Conservation (phyloP, 2,797 vertebrate species). For the Sparus aurata region DNA sequence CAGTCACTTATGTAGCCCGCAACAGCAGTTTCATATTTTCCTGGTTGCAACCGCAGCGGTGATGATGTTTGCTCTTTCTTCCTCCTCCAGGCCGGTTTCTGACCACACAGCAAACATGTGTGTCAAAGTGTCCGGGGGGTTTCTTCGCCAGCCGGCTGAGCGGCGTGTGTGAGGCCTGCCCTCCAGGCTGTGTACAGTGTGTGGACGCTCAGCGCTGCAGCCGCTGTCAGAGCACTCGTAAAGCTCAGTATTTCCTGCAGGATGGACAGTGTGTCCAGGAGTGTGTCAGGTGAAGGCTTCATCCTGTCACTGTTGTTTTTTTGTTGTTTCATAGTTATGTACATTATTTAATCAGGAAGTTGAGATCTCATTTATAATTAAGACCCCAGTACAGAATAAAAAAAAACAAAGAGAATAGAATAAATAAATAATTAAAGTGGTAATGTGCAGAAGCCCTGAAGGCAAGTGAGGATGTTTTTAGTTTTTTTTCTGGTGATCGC, state of each 20-base stretch:
- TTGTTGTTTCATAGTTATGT: background rate
- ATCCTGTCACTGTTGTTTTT: background rate
- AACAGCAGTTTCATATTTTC: conserved; percentile 20
- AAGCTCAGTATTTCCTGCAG: conserved; percentile 79
- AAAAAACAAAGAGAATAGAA: no score
- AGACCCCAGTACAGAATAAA: no score
- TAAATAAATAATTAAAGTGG: no score
- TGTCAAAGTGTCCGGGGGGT: conserved; percentile 79
- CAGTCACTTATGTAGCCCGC: background rate
- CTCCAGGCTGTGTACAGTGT: conserved; percentile 81
- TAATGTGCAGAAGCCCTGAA: no score
- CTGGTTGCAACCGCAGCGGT: background rate
- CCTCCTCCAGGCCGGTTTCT: conserved; percentile 78
- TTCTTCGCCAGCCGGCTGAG: conserved; percentile 73
- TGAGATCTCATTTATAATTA: no score
- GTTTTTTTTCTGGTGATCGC: no score
- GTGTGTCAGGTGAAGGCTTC: conserved; percentile 80
- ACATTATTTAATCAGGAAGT: no score
- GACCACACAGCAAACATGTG: conserved; percentile 81
- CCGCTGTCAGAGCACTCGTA: conserved; percentile 78
- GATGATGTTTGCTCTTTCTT: conserved; percentile 28
- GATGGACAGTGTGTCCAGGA: conserved; percentile 81
- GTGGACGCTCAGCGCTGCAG: conserved; percentile 76
- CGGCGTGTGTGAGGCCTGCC: conserved; percentile 79
- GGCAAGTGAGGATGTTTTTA: no score